These are phyloP conservation scores for Sander vitreus DNA, from an alignment of 2,113 vertebrate species.

Conservation along the genomic window DNA sequence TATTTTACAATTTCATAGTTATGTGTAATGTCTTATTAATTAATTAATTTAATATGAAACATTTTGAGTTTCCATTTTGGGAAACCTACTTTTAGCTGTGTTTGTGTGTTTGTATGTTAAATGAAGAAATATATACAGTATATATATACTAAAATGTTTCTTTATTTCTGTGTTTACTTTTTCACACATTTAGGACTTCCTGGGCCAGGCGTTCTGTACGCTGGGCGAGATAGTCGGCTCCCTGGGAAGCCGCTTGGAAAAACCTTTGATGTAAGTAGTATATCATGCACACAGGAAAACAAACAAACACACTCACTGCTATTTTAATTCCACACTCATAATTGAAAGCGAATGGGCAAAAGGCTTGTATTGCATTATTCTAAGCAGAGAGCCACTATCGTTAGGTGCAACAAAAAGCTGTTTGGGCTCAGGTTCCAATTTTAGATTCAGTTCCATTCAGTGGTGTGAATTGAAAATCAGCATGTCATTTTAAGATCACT, in stretches of 20 bases:
- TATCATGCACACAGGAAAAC: neutral
- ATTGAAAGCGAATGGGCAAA: slow-evolving; percentile 4
- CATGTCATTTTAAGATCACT: slow-evolving; percentile 24
- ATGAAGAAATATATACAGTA: neutral
- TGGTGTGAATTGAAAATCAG: slow-evolving; percentile 30
- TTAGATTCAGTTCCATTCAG: neutral
- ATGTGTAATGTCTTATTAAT: neutral
- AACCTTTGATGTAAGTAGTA: slow-evolving; percentile 91
- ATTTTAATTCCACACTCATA: slow-evolving; percentile 24
- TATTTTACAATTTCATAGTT: neutral
- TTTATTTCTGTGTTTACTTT: slow-evolving; percentile 12
- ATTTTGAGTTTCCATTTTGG: neutral
- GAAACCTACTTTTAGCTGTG: neutral
- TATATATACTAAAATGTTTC: neutral
- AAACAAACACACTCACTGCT: slow-evolving; percentile 4
- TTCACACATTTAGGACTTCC: slow-evolving; percentile 89
- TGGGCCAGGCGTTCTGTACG: slow-evolving; percentile 96
- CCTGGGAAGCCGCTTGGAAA: slow-evolving; percentile 93
- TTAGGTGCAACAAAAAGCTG: neutral
- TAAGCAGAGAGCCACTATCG: slow-evolving; percentile 9
- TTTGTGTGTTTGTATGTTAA: neutral
- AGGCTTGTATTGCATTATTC: neutral
- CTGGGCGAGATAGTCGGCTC: slow-evolving; percentile 96
- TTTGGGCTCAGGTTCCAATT: slow-evolving; percentile 7
- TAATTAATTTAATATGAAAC: too few relatives aligned